A percentile compares a stretch with the other conserved stretches of the same genome.
Evolutionary conservation across 64 coral and sea anemone genomes (phyloP).

Genomic region (Dendrophyllia cribrosa): DNA sequence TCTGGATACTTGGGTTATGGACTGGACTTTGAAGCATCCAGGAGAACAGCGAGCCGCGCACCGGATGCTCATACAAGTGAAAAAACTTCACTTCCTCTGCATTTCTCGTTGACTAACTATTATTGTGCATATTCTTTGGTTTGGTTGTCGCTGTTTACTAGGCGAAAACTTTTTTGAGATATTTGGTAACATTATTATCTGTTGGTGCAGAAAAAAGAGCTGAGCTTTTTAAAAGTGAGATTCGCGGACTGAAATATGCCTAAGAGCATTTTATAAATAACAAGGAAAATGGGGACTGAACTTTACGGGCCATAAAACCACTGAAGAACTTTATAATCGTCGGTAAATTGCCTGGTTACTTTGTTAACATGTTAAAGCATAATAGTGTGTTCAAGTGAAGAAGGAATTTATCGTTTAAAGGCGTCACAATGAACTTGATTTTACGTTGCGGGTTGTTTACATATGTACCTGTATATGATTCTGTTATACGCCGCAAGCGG

Average conservation of each 20-base stretch:
- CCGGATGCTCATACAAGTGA: too few species aligned
- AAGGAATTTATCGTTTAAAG: background rate
- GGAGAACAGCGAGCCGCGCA: background rate
- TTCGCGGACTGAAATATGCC: background rate
- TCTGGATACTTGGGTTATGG: background rate
- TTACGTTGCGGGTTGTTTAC: constrained; percentile 24
- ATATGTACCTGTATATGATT: background rate
- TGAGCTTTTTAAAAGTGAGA: background rate
- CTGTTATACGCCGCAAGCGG: too few species aligned
- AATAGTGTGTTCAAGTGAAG: background rate
- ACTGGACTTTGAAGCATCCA: background rate
- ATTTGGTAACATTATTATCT: background rate
- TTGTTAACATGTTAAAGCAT: background rate
- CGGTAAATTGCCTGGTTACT: background rate
- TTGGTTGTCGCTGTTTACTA: background rate
- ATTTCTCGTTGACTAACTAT: background rate
- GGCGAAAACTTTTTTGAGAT: background rate
- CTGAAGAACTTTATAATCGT: background rate
- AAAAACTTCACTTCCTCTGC: background rate
- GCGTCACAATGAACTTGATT: constrained; percentile 8
- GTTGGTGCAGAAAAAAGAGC: background rate
- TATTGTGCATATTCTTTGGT: background rate
- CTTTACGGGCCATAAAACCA: too few species aligned
- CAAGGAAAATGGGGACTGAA: background rate
- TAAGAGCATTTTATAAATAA: background rate